phyloP scores from a whole-genome alignment of 2,888 invertebrate genomes.

The Hirtodrosophila trivittata region DNA sequence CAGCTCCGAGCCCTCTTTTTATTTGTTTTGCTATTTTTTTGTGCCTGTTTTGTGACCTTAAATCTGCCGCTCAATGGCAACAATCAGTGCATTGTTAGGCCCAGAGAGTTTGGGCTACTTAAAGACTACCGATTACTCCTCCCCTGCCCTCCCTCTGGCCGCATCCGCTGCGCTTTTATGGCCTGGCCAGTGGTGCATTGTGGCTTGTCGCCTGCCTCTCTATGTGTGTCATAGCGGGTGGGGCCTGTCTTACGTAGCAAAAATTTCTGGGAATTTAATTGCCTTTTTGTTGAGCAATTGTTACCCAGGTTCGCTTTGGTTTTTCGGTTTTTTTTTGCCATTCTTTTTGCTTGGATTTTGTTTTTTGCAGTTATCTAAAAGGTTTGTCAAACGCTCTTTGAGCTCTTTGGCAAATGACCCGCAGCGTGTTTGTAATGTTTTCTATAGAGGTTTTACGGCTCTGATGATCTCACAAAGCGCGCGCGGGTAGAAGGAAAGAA shows the following conservation, averaged over 20 bases:
- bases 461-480: constrained; percentile 58
- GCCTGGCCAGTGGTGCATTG: constrained; percentile 45
- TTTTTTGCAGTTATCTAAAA: constrained; percentile 34
- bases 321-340: constrained; percentile 24
- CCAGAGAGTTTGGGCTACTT: constrained; percentile 41
- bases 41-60: constrained; percentile 44
- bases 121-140: constrained; percentile 36
- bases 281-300: constrained; percentile 59
- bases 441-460: constrained; percentile 55
- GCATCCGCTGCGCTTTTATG: constrained; percentile 37
- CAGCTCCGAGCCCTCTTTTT: constrained; percentile 19
- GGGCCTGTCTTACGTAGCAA: constrained; percentile 18
- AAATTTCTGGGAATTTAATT: constrained; percentile 73
- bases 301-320: constrained; percentile 35
- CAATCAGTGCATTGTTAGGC: constrained; percentile 37
- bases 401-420: constrained; percentile 66
- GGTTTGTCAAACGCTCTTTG: constrained; percentile 45
- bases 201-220: constrained; percentile 53
- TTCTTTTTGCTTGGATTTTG: constrained; percentile 14
- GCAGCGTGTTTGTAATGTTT: constrained; percentile 67
- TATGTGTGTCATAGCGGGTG: constrained; percentile 12
- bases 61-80: constrained; percentile 35
- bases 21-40: constrained; percentile 56
- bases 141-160: neutral
- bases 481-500: constrained; percentile 9